Evolutionary conservation across 1,140 invertebrate genomes (phyloP).

Genomic region (Trialeurodes vaporariorum): DNA sequence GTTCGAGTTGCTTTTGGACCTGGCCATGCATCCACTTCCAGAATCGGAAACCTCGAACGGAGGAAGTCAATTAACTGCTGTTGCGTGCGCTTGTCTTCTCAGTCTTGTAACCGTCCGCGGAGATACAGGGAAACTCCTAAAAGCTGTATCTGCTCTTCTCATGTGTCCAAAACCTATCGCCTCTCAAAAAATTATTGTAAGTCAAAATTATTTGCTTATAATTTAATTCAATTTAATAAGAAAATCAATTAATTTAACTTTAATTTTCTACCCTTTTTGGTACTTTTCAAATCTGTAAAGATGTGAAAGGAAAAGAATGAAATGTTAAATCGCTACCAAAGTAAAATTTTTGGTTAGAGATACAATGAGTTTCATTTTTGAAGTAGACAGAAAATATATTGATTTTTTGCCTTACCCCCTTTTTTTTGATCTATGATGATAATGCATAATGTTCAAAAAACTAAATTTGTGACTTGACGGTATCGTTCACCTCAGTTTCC

Average conservation of each 20-base stretch:
- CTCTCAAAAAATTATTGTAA: conserved; percentile 65
- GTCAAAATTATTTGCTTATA: conserved; percentile 14
- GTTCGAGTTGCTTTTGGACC: conserved; percentile 63
- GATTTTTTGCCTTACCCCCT: too few relatives aligned
- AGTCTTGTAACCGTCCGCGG: conserved; percentile 84
- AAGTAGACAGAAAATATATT: too few relatives aligned
- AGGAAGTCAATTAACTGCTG: conserved; percentile 56
- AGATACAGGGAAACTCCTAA: conserved; percentile 82
- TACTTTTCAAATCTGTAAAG: too few relatives aligned
- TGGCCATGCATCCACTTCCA: conserved; percentile 43
- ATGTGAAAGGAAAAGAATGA: too few relatives aligned
- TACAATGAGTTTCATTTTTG: too few relatives aligned
- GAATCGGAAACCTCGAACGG: conserved; percentile 22
- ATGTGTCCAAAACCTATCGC: conserved; percentile 70
- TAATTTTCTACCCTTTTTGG: too few relatives aligned
- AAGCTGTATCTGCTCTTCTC: conserved; percentile 71
- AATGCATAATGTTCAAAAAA: too few relatives aligned
- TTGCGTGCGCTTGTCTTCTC: conserved; percentile 81
- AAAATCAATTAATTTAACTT: conserved; percentile 6
- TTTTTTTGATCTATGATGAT: too few relatives aligned
- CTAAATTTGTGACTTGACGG: too few relatives aligned
- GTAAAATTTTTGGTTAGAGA: too few relatives aligned
- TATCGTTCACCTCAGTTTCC: too few relatives aligned
- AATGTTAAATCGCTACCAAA: too few relatives aligned
- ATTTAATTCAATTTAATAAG: conserved; percentile 14